phyloP scores from a whole-genome alignment of 2,888 invertebrate species.

The Zootermopsis nevadensis region DNA sequence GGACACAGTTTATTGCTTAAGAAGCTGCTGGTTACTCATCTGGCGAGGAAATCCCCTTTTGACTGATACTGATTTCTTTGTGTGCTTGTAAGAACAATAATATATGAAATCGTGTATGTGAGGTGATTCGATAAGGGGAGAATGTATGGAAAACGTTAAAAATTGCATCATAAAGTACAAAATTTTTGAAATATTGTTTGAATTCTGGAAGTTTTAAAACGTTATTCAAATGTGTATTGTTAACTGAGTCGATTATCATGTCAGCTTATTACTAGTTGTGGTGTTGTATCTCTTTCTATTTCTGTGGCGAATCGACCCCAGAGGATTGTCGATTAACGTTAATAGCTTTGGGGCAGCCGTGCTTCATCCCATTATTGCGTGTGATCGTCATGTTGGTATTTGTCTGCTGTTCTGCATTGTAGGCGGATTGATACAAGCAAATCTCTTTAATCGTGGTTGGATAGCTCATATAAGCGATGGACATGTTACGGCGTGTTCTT shows the following conservation, averaged over 20 bases:
- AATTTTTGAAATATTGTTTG: background rate
- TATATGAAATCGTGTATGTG: too few species aligned
- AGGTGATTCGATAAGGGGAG: background rate
- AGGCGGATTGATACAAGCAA: background rate
- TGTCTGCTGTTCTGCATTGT: background rate
- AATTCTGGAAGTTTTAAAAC: background rate
- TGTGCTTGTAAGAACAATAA: too few species aligned
- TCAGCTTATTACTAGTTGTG: background rate
- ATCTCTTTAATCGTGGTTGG: background rate
- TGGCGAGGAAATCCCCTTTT: too few species aligned
- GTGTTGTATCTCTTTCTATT: background rate
- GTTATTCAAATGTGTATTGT: background rate
- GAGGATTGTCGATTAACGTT: conserved; percentile 17
- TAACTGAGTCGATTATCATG: background rate
- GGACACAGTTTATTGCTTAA: too few species aligned
- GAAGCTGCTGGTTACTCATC: too few species aligned
- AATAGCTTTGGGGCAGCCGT: background rate
- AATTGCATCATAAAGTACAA: background rate
- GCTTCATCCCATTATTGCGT: background rate
- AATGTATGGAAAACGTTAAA: background rate
- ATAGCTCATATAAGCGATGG: background rate
- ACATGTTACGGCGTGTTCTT: too few species aligned
- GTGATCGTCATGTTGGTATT: background rate
- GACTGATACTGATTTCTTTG: too few species aligned
- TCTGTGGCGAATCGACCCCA: background rate